These are phyloP conservation scores for Thymelicus sylvestris DNA, from an alignment of 2,888 invertebrate species.

Conservation along the genomic window DNA sequence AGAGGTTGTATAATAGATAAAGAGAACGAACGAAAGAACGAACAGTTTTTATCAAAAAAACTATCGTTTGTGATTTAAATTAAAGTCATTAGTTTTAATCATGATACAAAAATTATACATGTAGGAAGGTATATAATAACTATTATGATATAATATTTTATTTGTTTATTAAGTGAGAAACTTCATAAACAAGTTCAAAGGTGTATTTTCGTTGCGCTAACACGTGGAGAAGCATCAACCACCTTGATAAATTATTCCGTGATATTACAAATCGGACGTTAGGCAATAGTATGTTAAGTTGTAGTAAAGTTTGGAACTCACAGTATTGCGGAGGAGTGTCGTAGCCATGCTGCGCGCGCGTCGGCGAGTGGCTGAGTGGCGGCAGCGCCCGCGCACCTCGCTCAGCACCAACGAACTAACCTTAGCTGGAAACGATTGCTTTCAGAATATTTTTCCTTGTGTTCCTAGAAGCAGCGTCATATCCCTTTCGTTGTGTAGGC, in stretches of 20 bases:
- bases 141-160: background rate
- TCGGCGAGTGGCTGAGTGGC: conserved; percentile 73
- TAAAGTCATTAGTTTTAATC: background rate
- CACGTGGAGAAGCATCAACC: conserved; percentile 6
- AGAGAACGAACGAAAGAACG: too few species aligned
- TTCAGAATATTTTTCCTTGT: conserved; percentile 46
- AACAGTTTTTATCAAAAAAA: background rate
- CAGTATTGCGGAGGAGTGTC: conserved; percentile 46
- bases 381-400: conserved; percentile 66
- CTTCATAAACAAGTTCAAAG: background rate
- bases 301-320: conserved; percentile 45
- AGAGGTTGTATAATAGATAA: too few species aligned
- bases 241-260: conserved; percentile 18
- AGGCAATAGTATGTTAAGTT: conserved; percentile 41
- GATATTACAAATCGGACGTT: conserved; percentile 33
- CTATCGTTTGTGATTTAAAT: background rate
- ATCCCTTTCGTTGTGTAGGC: conserved; percentile 20
- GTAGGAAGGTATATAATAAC: background rate
- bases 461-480: conserved; percentile 37
- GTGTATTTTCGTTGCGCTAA: background rate
- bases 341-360: conserved; percentile 71
- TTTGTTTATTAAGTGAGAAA: conserved; percentile 13
- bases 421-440: conserved; percentile 53
- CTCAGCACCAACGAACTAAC: conserved; percentile 55
- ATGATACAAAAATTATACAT: too few species aligned